A percentile compares a stretch with the other conserved stretches of the same genome.
These are phyloP conservation scores for Papilio polytes DNA, from an alignment of 1,140 invertebrate genomes.

Conservation along the genomic window DNA sequence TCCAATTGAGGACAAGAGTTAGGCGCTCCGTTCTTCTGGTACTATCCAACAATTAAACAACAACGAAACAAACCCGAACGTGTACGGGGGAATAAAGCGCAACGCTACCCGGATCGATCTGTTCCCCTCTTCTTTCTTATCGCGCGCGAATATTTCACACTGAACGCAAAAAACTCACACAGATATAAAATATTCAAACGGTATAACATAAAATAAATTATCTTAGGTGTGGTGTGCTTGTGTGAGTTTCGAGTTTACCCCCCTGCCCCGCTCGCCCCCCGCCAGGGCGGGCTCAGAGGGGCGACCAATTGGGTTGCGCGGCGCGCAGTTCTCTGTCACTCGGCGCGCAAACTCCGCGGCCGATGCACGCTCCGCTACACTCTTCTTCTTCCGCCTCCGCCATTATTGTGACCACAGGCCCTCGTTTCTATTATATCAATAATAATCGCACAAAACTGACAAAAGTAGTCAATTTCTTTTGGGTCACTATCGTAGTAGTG, in stretches of 20 bases:
- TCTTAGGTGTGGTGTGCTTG: constrained; percentile 77
- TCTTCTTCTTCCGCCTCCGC: constrained; percentile 30
- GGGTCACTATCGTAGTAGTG: no score
- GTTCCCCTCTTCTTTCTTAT: constrained; percentile 82
- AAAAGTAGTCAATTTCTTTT: background rate
- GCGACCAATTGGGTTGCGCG: constrained; percentile 72
- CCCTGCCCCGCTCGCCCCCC: constrained; percentile 51
- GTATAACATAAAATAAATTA: constrained; percentile 84
- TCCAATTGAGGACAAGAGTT: background rate
- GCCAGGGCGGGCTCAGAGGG: constrained; percentile 70
- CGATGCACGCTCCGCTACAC: constrained; percentile 46
- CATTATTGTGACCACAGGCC: constrained; percentile 40
- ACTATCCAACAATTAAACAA: constrained; percentile 68
- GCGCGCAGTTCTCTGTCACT: constrained; percentile 71
- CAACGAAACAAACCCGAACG: constrained; percentile 54
- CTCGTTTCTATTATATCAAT: background rate
- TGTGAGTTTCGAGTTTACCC: constrained; percentile 59
- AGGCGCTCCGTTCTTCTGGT: background rate
- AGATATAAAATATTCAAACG: constrained; percentile 84
- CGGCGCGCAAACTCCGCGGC: constrained; percentile 49
- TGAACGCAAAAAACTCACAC: constrained; percentile 83
- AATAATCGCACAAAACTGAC: background rate
- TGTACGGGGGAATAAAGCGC: constrained; percentile 64
- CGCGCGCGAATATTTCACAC: constrained; percentile 83
- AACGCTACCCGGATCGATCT: constrained; percentile 78